Evolutionary conservation across 1,140 invertebrate genomes (phyloP).

Genomic region (Frieseomelitta varia): DNA sequence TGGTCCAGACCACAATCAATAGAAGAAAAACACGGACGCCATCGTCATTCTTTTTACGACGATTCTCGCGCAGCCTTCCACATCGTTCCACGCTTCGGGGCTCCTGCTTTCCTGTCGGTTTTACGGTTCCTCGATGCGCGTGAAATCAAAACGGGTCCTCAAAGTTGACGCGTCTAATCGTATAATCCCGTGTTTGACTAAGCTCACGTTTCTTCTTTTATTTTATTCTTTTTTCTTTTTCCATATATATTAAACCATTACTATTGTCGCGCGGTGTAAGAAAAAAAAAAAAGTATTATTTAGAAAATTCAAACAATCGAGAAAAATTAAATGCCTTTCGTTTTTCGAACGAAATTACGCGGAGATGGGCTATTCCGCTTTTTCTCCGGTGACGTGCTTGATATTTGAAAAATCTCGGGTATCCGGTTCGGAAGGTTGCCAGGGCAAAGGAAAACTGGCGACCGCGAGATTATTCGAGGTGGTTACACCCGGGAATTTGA

Average conservation of each 20-base stretch:
- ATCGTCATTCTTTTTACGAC: background rate
- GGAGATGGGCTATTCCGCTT: background rate
- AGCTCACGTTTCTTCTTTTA: background rate
- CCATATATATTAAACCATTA: no score
- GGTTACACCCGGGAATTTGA: slow-evolving; percentile 15
- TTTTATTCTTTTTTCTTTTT: background rate
- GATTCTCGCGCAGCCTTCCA: background rate
- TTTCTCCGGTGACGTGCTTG: background rate
- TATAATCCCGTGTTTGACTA: background rate
- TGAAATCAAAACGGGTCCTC: background rate
- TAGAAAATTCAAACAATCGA: no score
- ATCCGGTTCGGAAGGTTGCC: slow-evolving; percentile 9
- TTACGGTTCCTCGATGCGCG: background rate
- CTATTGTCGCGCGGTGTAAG: no score
- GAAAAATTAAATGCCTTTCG: no score
- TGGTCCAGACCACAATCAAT: background rate
- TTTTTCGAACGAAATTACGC: background rate
- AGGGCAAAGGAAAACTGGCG: slow-evolving; percentile 3
- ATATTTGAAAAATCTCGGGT: slow-evolving; percentile 27
- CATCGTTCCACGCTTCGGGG: background rate
- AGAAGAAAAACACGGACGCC: background rate
- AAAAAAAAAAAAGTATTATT: no score
- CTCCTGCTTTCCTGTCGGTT: background rate
- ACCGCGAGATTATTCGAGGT: slow-evolving; percentile 16
- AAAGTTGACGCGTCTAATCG: background rate